These are phyloP conservation scores for Trichosurus vulpecula DNA, from an alignment of 2,797 vertebrate species.

Conservation along the genomic window DNA sequence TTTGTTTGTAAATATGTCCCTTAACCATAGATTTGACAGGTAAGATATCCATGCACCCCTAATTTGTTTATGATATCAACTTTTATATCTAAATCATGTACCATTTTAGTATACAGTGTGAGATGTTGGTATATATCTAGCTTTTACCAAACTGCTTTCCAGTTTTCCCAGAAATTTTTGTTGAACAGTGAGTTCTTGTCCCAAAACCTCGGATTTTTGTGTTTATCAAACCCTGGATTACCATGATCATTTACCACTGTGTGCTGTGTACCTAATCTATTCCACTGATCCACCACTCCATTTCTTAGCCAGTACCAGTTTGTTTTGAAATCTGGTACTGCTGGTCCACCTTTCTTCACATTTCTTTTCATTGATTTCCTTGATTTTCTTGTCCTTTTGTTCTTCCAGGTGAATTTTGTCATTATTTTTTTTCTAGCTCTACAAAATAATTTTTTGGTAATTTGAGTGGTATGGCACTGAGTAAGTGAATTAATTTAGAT, in stretches of 20 bases:
- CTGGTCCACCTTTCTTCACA: neutral
- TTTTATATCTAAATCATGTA: neutral
- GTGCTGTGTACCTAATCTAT: neutral
- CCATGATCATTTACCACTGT: neutral
- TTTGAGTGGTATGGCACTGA: neutral
- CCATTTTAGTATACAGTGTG: neutral
- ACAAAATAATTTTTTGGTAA: neutral
- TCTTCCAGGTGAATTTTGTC: neutral
- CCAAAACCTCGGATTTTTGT: neutral
- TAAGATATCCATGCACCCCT: neutral
- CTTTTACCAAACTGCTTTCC: neutral
- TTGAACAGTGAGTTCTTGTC: neutral
- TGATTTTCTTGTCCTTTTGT: neutral
- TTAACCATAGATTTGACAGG: neutral
- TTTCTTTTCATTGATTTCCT: neutral
- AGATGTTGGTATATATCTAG: neutral
- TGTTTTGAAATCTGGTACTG: neutral
- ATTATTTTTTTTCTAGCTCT: neutral
- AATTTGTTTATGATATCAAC: neutral
- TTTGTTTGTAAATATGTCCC: neutral
- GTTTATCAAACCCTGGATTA: neutral
- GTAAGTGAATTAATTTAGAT: neutral
- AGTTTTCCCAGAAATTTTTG: neutral
- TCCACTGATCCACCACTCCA: neutral
- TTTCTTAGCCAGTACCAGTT: neutral